Conservation (phyloP, 2,797 vertebrate genomes). For the Muraenolepis orangiensis region DNA sequence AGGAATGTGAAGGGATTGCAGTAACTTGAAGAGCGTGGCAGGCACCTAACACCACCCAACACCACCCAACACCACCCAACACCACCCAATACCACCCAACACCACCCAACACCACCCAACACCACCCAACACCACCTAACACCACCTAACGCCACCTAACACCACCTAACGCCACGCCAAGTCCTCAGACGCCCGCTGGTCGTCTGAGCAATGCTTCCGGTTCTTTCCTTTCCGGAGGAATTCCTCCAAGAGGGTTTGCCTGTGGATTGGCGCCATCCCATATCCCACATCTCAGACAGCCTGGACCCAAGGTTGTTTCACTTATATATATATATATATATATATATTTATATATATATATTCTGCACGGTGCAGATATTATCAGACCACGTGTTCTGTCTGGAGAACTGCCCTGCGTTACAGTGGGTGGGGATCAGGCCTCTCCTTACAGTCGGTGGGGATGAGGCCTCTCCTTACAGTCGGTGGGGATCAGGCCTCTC, state of each 20-base stretch:
- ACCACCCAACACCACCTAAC: constrained; percentile 10
- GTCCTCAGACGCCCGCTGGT: constrained; percentile 14
- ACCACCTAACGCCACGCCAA: constrained; percentile 7
- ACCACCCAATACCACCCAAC: constrained; percentile 10
- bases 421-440: background rate
- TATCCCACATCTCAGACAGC: constrained; percentile 4
- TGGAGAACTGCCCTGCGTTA: constrained; percentile 9
- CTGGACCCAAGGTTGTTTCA: background rate
- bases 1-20: constrained; percentile 16
- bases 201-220: background rate
- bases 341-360: constrained; percentile 4
- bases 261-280: constrained; percentile 35
- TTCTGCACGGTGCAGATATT: constrained; percentile 15
- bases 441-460: background rate
- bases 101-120: constrained; percentile 10
- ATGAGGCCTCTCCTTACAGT: background rate
- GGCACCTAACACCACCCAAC: constrained; percentile 13
- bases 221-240: constrained; percentile 8
- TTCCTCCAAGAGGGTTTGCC: constrained; percentile 26
- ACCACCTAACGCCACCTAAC: constrained; percentile 10
- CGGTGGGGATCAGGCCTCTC: too few relatives aligned
- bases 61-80: constrained; percentile 10
- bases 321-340: background rate
- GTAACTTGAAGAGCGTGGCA: constrained; percentile 11
- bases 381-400: constrained; percentile 18